Evolutionary conservation across 2,113 vertebrate species (phyloP).

Genomic region (Thunnus thynnus): DNA sequence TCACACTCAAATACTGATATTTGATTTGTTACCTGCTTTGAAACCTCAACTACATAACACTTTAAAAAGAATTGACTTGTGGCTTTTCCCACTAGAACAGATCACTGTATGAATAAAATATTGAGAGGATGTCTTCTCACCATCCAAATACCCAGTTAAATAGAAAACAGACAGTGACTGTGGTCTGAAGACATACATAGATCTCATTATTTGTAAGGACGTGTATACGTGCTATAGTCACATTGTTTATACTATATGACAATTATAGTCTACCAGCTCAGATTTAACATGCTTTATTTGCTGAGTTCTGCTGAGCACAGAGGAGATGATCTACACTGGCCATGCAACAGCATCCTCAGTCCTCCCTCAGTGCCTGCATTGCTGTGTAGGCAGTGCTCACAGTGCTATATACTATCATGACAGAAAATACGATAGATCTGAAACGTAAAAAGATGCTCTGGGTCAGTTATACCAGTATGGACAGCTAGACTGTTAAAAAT

Average conservation of each 20-base stretch:
- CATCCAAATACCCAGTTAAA: background rate
- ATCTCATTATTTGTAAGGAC: background rate
- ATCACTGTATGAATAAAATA: background rate
- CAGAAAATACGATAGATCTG: background rate
- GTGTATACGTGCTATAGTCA: background rate
- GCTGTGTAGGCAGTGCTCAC: background rate
- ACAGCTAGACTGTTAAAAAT: background rate
- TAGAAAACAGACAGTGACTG: background rate
- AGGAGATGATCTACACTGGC: background rate
- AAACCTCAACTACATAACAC: constrained; percentile 27
- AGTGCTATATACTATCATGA: too few species aligned
- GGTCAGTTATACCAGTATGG: background rate
- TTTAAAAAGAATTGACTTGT: background rate
- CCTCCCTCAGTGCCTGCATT: background rate
- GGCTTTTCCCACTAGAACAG: constrained; percentile 1
- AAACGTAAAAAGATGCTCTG: background rate
- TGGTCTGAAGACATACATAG: background rate
- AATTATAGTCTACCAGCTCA: constrained; percentile 6
- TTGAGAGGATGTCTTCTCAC: background rate
- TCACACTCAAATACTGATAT: background rate
- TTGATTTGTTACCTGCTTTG: background rate
- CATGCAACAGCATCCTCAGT: background rate
- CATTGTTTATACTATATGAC: background rate
- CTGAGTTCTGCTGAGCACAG: constrained; percentile 49
- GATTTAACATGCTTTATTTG: background rate